Evolutionary conservation across 1,140 invertebrate species (phyloP), one percentile per base, ranked within the genome.

Genomic region (Drosophila paulistorum): DNA sequence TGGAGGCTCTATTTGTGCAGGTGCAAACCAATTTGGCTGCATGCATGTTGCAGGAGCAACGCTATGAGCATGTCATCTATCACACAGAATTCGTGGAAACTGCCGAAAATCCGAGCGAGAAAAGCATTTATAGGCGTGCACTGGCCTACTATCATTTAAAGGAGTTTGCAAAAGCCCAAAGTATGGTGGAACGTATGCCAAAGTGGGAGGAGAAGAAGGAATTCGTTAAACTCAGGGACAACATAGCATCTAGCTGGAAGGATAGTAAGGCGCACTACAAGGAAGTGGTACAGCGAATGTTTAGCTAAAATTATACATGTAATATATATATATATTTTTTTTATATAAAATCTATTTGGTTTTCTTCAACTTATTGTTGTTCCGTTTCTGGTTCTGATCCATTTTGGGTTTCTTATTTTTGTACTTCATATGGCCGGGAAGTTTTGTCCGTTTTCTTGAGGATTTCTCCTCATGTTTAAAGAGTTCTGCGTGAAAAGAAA

Each of bases 241-340:
- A 82, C 30, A 84, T 92, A 13, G 65, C 62, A 1, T 20, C 70
- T 3, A 80, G 90, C 62, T 81, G 90, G 77, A 92, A 91, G 58
- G 55, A 70, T 35, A 84, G 85, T 54, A 79, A 92, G 11, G 78
- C 83, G 33, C 79, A 82, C 39, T 92, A 92, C 63, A 90, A 90
- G 14, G 69, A 81, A 58, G 68, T 92, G n/a, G 82, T 92, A 10
- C 80, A 92, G 63, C 90, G 91, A 30, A 92, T 92, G 91, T 92
- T 92, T 58, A 91, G 70, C 55, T 92, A 91, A 65, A 57, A 59
- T 5, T 5, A 57, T 61, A 48, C 39, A 55, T 78, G 67, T 70
- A 70, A 63, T 76, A 63, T 55, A 45, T 64, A 59, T 76, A 63
- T 55, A 45, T 64, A 17, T 17, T 26, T 39, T 39, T 61, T 69